Conservation (phyloP, 2,888 invertebrate genomes). For the Blomia tropicalis region DNA sequence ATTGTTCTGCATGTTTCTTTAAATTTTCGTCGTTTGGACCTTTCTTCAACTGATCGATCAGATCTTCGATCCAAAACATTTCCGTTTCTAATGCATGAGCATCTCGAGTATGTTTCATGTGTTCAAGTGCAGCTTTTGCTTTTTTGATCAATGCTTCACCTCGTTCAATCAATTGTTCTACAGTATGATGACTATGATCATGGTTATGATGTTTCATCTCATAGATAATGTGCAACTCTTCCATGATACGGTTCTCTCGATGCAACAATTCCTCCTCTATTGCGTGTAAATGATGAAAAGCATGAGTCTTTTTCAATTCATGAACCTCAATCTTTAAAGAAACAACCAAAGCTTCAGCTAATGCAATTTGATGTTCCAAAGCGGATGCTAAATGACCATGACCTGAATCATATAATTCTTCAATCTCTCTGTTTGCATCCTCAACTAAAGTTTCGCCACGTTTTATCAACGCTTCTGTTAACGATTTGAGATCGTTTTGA, state of each 20-base stretch:
- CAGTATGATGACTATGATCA: not conserved
- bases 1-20: not conserved
- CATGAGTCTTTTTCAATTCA: conserved; percentile 1
- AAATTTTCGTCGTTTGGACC: not conserved
- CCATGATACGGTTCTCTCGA: not conserved
- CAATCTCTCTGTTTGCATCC: not conserved
- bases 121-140: not conserved
- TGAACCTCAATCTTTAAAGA: not conserved
- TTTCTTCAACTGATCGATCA: not conserved
- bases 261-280: conserved; percentile 6
- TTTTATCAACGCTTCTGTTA: not conserved
- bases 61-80: not conserved
- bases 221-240: conserved; percentile 1
- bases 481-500: not conserved
- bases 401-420: not conserved
- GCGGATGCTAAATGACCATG: not conserved
- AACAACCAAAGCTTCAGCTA: conserved; percentile 2
- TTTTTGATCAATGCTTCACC: not conserved
- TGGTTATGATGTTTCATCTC: not conserved
- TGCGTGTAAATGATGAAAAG: not conserved
- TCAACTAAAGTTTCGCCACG: not conserved
- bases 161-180: not conserved
- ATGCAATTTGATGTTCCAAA: not conserved
- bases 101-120: not conserved
- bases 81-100: not conserved